These are phyloP conservation scores for Philopedon plagiatum DNA, from an alignment of 2,888 invertebrate species.

Conservation along the genomic window DNA sequence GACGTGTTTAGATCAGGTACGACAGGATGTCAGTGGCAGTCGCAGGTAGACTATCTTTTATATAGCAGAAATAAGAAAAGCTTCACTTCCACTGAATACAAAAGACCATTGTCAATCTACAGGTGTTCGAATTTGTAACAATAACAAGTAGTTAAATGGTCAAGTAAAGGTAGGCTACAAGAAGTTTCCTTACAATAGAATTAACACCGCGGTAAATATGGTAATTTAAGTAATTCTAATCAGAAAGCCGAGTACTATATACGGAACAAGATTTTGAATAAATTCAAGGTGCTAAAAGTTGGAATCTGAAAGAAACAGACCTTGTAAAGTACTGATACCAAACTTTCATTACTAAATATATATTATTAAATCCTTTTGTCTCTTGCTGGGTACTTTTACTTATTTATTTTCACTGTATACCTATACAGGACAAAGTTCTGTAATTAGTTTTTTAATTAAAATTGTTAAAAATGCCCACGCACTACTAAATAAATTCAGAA, in stretches of 20 bases:
- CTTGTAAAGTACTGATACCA: conserved; percentile 5
- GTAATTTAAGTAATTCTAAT: conserved; percentile 7
- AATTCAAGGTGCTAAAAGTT: conserved; percentile 8
- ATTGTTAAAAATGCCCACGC: too few species aligned
- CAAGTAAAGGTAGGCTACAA: neutral
- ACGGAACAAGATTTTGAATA: conserved; percentile 11
- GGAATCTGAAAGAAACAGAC: conserved; percentile 9
- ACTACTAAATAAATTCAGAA: too few species aligned
- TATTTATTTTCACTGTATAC: neutral
- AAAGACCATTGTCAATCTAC: conserved; percentile 3
- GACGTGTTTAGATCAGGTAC: conserved; percentile 37
- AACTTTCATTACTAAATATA: neutral
- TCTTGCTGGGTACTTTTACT: neutral
- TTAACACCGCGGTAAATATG: conserved; percentile 3
- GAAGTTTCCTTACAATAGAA: conserved; percentile 5
- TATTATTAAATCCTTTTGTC: neutral
- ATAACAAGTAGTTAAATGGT: neutral
- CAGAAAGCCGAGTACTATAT: conserved; percentile 3
- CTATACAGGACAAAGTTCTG: too few species aligned
- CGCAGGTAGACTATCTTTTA: neutral
- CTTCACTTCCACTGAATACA: neutral
- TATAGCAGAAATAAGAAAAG: too few species aligned
- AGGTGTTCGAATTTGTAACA: conserved; percentile 5
- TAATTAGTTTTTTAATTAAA: too few species aligned
- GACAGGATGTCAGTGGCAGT: conserved; percentile 26